These are phyloP conservation scores for Furcifer pardalis DNA, from an alignment of 2,797 vertebrate genomes.

Conservation along the genomic window DNA sequence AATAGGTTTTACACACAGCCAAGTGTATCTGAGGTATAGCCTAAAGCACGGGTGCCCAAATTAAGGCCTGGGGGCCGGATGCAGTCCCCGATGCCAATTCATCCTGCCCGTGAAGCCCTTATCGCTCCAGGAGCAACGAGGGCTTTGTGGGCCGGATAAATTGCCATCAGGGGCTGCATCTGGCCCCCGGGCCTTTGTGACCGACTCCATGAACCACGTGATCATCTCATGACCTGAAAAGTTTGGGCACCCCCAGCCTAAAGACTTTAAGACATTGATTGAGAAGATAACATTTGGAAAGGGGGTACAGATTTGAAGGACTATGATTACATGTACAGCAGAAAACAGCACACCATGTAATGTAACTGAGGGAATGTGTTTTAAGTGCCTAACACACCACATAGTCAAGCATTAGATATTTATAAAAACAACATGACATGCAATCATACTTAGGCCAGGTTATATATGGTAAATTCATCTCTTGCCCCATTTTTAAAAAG, in stretches of 20 bases:
- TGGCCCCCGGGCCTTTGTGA: too few species aligned
- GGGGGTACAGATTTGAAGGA: too few species aligned
- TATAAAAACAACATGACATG: not conserved
- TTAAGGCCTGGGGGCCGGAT: too few species aligned
- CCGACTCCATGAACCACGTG: too few species aligned
- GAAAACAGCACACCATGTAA: not conserved
- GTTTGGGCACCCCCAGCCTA: too few species aligned
- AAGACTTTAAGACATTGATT: not conserved
- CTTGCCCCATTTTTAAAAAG: not conserved
- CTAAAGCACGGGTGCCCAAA: not conserved
- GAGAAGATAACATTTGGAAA: not conserved
- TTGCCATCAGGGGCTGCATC: too few species aligned
- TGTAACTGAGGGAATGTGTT: not conserved
- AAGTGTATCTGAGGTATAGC: not conserved
- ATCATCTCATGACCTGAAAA: too few species aligned
- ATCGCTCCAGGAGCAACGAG: too few species aligned
- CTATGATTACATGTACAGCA: not conserved
- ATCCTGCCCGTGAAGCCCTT: too few species aligned
- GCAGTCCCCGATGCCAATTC: too few species aligned
- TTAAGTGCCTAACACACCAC: too few species aligned
- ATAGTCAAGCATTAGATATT: not conserved
- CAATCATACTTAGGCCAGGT: not conserved
- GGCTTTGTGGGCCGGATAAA: too few species aligned
- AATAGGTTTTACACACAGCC: not conserved
- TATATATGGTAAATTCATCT: not conserved